phyloP scores from a whole-genome alignment of 2,888 invertebrate genomes.

The Ethmia dodecea region DNA sequence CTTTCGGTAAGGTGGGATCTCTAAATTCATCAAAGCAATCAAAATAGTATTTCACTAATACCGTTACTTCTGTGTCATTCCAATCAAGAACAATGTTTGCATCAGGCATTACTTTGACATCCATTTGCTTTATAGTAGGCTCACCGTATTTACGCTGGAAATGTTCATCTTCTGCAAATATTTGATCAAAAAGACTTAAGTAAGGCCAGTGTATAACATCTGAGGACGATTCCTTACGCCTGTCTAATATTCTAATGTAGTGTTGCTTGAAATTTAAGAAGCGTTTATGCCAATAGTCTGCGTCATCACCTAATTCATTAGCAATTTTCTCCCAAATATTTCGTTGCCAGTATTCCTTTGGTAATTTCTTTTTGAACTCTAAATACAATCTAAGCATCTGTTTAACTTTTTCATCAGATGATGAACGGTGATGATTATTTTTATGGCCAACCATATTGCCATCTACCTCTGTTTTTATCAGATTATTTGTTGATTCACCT shows the following conservation, averaged over 20 bases:
- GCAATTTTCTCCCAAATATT: conserved; percentile 61
- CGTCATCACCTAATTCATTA: conserved; percentile 49
- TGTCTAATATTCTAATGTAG: conserved; percentile 51
- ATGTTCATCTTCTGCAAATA: conserved; percentile 47
- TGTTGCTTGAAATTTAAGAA: conserved; percentile 64
- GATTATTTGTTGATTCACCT: neutral
- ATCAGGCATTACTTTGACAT: neutral
- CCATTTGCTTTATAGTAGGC: no score
- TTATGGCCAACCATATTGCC: conserved; percentile 36
- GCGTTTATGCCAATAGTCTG: conserved; percentile 61
- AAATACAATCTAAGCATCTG: conserved; percentile 51
- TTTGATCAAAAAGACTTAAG: conserved; percentile 52
- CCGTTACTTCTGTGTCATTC: conserved; percentile 49
- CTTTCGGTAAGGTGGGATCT: conserved; percentile 57
- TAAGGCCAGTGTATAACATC: conserved; percentile 55
- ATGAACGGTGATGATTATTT: conserved; percentile 20
- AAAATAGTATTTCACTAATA: conserved; percentile 57
- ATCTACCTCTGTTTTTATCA: conserved; percentile 13
- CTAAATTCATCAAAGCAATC: conserved; percentile 63
- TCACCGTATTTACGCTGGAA: conserved; percentile 42
- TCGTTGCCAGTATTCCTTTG: conserved; percentile 40
- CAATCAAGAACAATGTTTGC: conserved; percentile 25
- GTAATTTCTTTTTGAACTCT: conserved; percentile 44
- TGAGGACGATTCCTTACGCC: conserved; percentile 32
- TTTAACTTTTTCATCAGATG: conserved; percentile 46